A percentile compares a stretch with the other conserved stretches of the same genome.
Conservation (phyloP, 2,797 vertebrate species). For the Cirrhinus mrigala region DNA sequence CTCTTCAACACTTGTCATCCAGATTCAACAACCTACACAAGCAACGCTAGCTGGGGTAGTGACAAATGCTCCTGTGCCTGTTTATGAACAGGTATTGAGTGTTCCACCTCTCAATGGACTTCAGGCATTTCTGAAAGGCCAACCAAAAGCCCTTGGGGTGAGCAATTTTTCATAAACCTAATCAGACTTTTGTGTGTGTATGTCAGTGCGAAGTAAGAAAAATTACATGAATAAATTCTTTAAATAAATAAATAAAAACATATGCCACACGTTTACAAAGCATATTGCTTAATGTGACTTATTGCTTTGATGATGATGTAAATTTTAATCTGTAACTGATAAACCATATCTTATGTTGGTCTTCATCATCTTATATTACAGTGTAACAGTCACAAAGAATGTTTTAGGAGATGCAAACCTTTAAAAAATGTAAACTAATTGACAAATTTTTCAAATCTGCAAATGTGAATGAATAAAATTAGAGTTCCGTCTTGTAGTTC, state of each 20-base stretch:
- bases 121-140: slow-evolving; percentile 8
- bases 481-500: not conserved
- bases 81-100: not conserved
- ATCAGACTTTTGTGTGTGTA: not conserved
- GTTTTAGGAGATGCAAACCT: not conserved
- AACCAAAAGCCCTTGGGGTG: slow-evolving; percentile 32
- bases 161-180: not conserved
- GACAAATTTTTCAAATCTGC: not conserved
- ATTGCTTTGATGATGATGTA: not conserved
- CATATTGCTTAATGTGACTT: not conserved
- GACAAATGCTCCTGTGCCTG: not conserved
- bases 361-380: too few relatives aligned
- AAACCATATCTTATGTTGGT: too few relatives aligned
- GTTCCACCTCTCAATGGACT: not conserved
- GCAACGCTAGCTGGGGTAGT: not conserved
- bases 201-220: not conserved
- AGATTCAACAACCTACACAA: not conserved
- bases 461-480: not conserved
- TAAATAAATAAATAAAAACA: too few relatives aligned
- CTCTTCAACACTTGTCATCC: not conserved
- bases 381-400: not conserved
- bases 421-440: not conserved
- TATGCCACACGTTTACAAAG: not conserved
- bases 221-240: not conserved
- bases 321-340: too few relatives aligned